Evolutionary conservation across 1,140 invertebrate genomes (phyloP).

Genomic region (honey bee (Apis mellifera)): DNA sequence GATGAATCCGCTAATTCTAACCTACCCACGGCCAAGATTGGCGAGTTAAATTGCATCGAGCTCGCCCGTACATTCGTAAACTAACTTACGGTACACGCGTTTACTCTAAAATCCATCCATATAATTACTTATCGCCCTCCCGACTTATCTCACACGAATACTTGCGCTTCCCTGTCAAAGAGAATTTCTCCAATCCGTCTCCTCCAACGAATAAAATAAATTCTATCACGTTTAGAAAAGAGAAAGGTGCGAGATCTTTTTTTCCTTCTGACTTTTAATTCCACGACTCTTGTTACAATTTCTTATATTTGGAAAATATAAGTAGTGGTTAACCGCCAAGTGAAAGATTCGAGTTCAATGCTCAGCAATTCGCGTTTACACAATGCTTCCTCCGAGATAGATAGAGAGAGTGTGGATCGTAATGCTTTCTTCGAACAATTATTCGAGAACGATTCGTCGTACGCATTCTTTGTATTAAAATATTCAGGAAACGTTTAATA

Average conservation of each 20-base stretch:
- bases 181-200: too few species aligned
- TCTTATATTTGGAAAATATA: not conserved
- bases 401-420: not conserved
- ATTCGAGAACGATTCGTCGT: not conserved
- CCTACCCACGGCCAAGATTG: constrained; percentile 18
- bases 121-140: constrained; percentile 7
- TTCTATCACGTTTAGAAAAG: not conserved
- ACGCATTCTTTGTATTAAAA: not conserved
- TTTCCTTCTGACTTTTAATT: not conserved
- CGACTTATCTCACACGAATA: not conserved
- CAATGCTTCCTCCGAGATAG: not conserved
- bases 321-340: not conserved
- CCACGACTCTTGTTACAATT: not conserved
- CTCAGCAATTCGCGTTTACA: not conserved
- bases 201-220: not conserved
- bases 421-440: not conserved
- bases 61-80: constrained; percentile 3
- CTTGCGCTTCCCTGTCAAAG: not conserved
- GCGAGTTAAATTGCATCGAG: constrained; percentile 34
- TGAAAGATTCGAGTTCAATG: not conserved
- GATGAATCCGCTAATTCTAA: constrained; percentile 44
- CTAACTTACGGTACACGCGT: constrained; percentile 22
- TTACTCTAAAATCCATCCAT: constrained; percentile 6
- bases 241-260: not conserved
- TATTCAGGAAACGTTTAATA: not conserved